Percentiles rank a stretch among this genome's conserved stretches.
These are phyloP conservation scores for Vanessa cardui DNA, from an alignment of 2,888 invertebrate genomes.

Conservation along the genomic window DNA sequence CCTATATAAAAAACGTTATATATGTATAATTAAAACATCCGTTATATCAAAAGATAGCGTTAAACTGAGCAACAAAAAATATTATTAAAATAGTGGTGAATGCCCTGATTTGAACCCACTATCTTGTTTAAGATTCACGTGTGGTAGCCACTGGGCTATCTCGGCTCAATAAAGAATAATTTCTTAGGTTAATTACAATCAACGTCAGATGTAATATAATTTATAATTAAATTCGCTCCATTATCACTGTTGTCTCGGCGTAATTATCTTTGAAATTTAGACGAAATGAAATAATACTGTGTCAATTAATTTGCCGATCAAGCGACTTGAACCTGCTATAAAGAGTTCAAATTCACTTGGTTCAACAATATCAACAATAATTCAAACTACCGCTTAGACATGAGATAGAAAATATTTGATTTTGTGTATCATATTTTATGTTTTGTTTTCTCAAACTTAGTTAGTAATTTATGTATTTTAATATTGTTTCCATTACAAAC, in stretches of 20 bases:
- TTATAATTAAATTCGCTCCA: constrained; percentile 25
- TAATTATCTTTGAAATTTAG: constrained; percentile 32
- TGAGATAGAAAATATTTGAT: constrained; percentile 48
- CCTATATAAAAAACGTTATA: too few species aligned
- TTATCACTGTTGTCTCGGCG: constrained; percentile 28
- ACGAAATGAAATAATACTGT: constrained; percentile 33
- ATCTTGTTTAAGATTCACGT: too few species aligned
- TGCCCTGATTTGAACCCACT: too few species aligned
- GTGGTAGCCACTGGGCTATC: too few species aligned
- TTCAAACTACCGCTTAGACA: constrained; percentile 49
- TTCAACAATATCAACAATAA: constrained; percentile 48
- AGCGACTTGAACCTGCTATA: constrained; percentile 36
- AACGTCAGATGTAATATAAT: constrained; percentile 17
- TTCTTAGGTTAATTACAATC: not conserved
- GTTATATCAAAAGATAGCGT: too few species aligned
- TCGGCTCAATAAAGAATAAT: too few species aligned
- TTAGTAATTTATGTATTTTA: too few species aligned
- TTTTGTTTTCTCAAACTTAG: constrained; percentile 53
- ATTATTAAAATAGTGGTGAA: too few species aligned
- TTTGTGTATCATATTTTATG: constrained; percentile 53
- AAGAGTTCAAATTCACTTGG: constrained; percentile 39
- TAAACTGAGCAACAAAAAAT: too few species aligned
- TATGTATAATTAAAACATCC: too few species aligned
- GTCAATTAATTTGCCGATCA: constrained; percentile 32
- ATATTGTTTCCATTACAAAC: too few species aligned